Evolutionary conservation across 2,113 vertebrate genomes (phyloP), one percentile per base, ranked within the genome.

Genomic region (Mormoops blainvillei): DNA sequence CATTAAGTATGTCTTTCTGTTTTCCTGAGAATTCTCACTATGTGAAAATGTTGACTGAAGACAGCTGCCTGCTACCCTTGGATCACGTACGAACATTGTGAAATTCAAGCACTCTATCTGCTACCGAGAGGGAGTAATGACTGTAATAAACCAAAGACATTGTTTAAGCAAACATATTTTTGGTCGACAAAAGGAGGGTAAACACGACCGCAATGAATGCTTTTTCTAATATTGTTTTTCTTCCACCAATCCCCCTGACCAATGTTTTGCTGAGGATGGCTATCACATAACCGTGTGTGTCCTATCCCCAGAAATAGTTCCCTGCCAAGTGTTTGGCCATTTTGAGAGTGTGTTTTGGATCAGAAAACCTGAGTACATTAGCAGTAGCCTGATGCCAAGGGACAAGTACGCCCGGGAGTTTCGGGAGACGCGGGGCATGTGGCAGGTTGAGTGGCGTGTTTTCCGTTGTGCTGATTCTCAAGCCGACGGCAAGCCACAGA

Each of bases 161-260:
- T 82, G 81, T 80, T 96, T 86, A 86, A 96, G 95, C 90, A 94
- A 90, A 87, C 36, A 50, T 45, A 68, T 71, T 82, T 91, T 65
- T 31, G 85, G 65, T 77, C 94, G 95, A 91, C 76, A 92, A 70
- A 92, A 71, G 73, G 24, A 76, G 45, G 71, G 45, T 54, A 84
- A 92, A 94, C 38, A 54, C 15, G 80, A 76, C 52, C 10, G 1
- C 38, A 41, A 4, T 45, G 43, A 76, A 81, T n/a, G 45, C 14
- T 20, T 77, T 94, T 95, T 95, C 92, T 86, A 70, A 92, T 38
- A 38, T 52, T 92, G 70, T 58, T 85, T 94, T 86, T 36, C 84
- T 67, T 28, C 70, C 73, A 73, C 41, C 54, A 78, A 54, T 33
- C n/a, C 70, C 92, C 65, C 50, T n/a, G 56, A 80, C 41, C 52